Evolutionary conservation across 2,888 invertebrate species (phyloP), one percentile per base, ranked within the genome.

Genomic region (Taenaris catops): DNA sequence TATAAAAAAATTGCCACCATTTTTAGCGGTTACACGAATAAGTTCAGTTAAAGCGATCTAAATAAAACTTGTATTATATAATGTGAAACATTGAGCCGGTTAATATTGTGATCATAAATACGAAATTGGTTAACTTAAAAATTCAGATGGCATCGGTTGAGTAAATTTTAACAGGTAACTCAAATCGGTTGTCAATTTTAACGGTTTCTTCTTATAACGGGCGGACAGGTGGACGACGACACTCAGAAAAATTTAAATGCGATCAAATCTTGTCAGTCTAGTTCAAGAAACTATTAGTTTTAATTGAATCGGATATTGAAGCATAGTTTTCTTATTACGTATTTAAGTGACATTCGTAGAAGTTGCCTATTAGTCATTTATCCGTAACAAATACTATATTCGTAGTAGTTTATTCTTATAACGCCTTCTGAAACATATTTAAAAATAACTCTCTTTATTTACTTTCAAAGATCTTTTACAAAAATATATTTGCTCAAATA

Each of bases 141-240:
- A 34, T 34, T 34, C 25, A 19, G 34, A 43, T 40, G 29, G 36
- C 39, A 24, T 38, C 34, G 43, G 32, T 35, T 31, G 36, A 34
- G 38, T 45, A 26, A 45, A 43, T 39, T 40, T 37, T 27, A 43
- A 46, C 38, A 38, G 57, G 62, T 55, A 53, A 60, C 56, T 51
- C 52, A 58, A 37, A 63, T 60, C 54, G 58, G 63, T 51, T 54
- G 40, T 49, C 43, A 49, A 55, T 55, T 59, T 55, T 48, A 56
- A 54, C 56, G 51, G 50, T 45, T 44, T 36, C 32, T 28, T 39
- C 41, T 41, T 44, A 41, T 47, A 48, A 50, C 49, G 46, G 46
- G 28, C 37, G 25, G 36, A 33, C 49, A 50, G 50, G 50, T 50
- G 50, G 44, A 46, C 21, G 21, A 20, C 42, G 21, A 20, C 42